Conservation (phyloP, 1,140 invertebrate species). For the Drosophila asahinai region DNA sequence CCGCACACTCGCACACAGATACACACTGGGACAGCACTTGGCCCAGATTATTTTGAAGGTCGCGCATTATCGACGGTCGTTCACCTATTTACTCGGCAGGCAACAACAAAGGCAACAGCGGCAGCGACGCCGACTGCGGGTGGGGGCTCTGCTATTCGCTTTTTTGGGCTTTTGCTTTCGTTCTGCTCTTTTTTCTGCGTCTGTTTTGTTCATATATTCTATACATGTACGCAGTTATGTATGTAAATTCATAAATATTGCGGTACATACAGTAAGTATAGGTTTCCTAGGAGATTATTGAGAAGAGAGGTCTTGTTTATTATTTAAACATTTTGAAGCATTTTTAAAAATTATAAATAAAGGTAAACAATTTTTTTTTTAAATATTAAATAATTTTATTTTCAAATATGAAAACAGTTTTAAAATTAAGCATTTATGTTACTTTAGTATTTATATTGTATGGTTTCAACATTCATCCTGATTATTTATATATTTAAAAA, state of each 20-base stretch:
- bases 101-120: constrained; percentile 31
- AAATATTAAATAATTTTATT: no score
- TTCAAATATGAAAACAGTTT: no score
- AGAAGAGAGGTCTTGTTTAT: no score
- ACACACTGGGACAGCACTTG: constrained; percentile 79
- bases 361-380: no score
- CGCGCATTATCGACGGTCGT: constrained; percentile 83
- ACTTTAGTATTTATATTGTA: no score
- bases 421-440: no score
- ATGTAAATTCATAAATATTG: constrained; percentile 29
- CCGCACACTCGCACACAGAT: constrained; percentile 17
- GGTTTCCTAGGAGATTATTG: background rate
- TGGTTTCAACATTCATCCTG: no score
- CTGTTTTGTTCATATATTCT: constrained; percentile 26
- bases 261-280: constrained; percentile 17
- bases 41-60: constrained; percentile 85
- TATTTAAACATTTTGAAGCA: background rate
- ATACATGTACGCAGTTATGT: constrained; percentile 33
- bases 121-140: constrained; percentile 31
- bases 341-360: no score
- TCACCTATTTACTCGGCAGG: constrained; percentile 76
- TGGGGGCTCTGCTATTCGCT: constrained; percentile 27
- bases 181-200: constrained; percentile 30
- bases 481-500: no score
- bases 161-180: constrained; percentile 29